A percentile compares a stretch with the other conserved stretches of the same genome.
Evolutionary conservation across 2,113 vertebrate species (phyloP).

Genomic region (Corythornis cristatus): DNA sequence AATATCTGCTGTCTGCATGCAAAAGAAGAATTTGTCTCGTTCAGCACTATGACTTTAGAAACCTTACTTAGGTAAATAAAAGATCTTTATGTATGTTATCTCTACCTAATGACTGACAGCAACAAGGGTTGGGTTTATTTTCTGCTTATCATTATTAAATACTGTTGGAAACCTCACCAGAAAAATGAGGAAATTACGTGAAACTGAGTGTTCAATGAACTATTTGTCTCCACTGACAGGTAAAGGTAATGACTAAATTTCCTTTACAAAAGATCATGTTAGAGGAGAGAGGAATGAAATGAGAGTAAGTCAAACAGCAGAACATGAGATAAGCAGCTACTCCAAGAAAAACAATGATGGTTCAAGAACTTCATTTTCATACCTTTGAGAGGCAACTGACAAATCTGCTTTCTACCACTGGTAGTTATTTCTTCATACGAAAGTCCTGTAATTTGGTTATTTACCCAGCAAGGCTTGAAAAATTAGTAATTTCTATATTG

Average conservation of each 20-base stretch:
- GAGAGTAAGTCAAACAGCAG: neutral
- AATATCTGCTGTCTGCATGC: neutral
- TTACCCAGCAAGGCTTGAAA: neutral
- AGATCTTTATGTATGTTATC: neutral
- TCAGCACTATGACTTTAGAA: neutral
- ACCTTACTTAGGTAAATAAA: neutral
- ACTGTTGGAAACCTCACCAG: neutral
- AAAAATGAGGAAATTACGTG: neutral
- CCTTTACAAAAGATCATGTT: neutral
- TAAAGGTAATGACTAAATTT: neutral
- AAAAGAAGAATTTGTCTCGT: neutral
- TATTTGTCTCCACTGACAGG: fast-evolving
- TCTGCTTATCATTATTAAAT: neutral
- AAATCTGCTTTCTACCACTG: neutral
- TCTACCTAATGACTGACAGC: neutral
- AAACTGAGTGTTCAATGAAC: neutral
- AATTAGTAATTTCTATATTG: neutral
- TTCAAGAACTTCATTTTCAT: neutral
- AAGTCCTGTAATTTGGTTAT: neutral
- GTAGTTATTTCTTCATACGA: neutral
- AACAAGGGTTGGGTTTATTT: neutral
- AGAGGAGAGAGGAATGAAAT: neutral
- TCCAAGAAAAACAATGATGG: neutral
- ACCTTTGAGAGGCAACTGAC: neutral
- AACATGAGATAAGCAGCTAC: neutral